These are phyloP conservation scores for Tetragnatha montana DNA, from an alignment of 2,888 invertebrate species.

Conservation along the genomic window DNA sequence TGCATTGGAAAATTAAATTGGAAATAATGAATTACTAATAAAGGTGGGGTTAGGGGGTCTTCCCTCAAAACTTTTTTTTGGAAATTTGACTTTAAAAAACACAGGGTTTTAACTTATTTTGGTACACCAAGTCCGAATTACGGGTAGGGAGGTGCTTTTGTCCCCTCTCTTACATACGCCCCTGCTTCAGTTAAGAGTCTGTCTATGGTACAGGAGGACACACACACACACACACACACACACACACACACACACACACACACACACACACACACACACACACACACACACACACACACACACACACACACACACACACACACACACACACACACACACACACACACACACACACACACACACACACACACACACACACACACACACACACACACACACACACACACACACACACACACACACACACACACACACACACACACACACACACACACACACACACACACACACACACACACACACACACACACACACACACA, in stretches of 20 bases:
- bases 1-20: too few relatives aligned
- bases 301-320: conserved; percentile 1
- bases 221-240: not conserved
- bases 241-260: conserved; percentile 1
- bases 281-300: conserved; percentile 1
- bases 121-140: too few relatives aligned
- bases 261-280: conserved; percentile 1
- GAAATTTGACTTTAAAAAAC: too few relatives aligned
- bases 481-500: conserved; percentile 13
- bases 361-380: conserved; percentile 1
- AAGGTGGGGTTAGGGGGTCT: too few relatives aligned
- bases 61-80: too few relatives aligned
- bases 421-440: conserved; percentile 1
- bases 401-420: conserved; percentile 1
- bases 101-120: too few relatives aligned
- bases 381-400: conserved; percentile 1
- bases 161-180: too few relatives aligned
- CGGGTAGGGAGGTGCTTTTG: too few relatives aligned
- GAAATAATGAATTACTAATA: too few relatives aligned
- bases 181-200: too few relatives aligned
- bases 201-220: too few relatives aligned
- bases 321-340: conserved; percentile 1
- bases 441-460: conserved; percentile 1
- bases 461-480: not conserved
- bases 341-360: conserved; percentile 1